A percentile compares a stretch with the other conserved stretches of the same genome.
phyloP scores from a whole-genome alignment of 1,140 invertebrate genomes.

The Trichogramma pretiosum region DNA sequence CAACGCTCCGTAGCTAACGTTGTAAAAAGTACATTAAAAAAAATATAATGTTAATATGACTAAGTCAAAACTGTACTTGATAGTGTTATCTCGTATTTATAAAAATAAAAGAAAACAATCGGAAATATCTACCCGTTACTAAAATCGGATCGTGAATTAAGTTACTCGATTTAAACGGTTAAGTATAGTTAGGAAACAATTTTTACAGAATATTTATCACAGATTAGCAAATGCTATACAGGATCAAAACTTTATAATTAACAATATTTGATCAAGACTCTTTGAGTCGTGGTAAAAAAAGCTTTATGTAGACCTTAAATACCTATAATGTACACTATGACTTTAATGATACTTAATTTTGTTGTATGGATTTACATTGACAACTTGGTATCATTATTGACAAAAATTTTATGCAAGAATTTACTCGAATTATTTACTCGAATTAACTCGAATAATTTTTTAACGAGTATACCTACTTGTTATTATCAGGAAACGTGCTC shows the following conservation, averaged over 20 bases:
- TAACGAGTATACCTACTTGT: constrained; percentile 5
- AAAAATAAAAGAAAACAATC: constrained; percentile 13
- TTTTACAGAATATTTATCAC: constrained; percentile 32
- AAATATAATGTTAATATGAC: constrained; percentile 10
- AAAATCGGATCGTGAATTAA: constrained; percentile 13
- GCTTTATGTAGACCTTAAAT: constrained; percentile 5
- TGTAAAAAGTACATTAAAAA: constrained; percentile 12
- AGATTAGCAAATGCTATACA: constrained; percentile 34
- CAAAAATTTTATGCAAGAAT: too few relatives aligned
- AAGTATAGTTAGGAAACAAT: constrained; percentile 10
- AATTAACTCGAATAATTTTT: constrained; percentile 2
- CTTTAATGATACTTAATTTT: constrained; percentile 7
- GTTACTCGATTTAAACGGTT: constrained; percentile 12
- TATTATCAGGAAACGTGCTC: constrained; percentile 5
- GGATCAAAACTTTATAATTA: constrained; percentile 25
- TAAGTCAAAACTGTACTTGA: constrained; percentile 9
- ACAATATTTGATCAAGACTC: constrained; percentile 9
- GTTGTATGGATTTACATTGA: constrained; percentile 5
- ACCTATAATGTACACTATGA: constrained; percentile 11
- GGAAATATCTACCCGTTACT: constrained; percentile 9
- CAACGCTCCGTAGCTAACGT: too few relatives aligned
- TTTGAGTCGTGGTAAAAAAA: constrained; percentile 6
- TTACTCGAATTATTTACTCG: constrained; percentile 4
- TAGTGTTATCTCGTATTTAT: constrained; percentile 3
- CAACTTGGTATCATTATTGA: constrained; percentile 10